A percentile compares a stretch with the other conserved stretches of the same genome.
Evolutionary conservation across 2,113 vertebrate species (phyloP).

Genomic region (Sebastes fasciatus): DNA sequence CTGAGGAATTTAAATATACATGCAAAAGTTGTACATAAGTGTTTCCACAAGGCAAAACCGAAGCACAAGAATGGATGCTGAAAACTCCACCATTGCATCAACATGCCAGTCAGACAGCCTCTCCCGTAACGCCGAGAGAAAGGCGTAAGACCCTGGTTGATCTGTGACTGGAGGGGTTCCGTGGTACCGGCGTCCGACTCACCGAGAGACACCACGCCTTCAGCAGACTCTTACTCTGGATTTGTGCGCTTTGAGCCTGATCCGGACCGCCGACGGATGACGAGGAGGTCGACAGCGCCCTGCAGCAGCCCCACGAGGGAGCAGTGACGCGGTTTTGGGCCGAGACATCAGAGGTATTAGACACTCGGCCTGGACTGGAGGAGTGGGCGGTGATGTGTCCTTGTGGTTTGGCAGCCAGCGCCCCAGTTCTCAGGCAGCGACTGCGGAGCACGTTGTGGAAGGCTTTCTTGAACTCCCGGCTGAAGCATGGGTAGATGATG

Average conservation of each 20-base stretch:
- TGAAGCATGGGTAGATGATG: slow-evolving; percentile 96
- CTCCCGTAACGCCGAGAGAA: slow-evolving; percentile 85
- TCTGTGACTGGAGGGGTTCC: slow-evolving; percentile 40
- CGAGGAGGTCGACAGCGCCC: slow-evolving; percentile 28
- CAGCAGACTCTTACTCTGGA: slow-evolving; percentile 87
- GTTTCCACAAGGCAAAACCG: not conserved
- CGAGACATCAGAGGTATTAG: not conserved
- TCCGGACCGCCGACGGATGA: slow-evolving; percentile 13
- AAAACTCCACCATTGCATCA: not conserved
- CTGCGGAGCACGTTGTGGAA: slow-evolving; percentile 91
- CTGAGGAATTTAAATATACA: slow-evolving; percentile 17
- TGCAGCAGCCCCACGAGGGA: slow-evolving; percentile 53
- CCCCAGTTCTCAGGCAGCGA: slow-evolving; percentile 84
- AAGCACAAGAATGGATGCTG: not conserved
- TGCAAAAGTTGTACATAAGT: slow-evolving; percentile 10
- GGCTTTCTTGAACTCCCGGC: slow-evolving; percentile 95
- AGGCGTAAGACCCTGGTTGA: slow-evolving; percentile 87
- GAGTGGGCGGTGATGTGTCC: slow-evolving; percentile 36
- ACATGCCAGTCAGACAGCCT: slow-evolving; percentile 83
- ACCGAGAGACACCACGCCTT: slow-evolving; percentile 88
- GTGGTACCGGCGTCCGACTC: slow-evolving; percentile 9
- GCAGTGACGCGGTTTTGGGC: not conserved
- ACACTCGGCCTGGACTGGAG: slow-evolving; percentile 17
- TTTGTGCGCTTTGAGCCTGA: slow-evolving; percentile 75
- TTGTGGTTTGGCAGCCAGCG: slow-evolving; percentile 17